phyloP scores from a whole-genome alignment of 2,888 invertebrate genomes.

The Teleiodes luculella region DNA sequence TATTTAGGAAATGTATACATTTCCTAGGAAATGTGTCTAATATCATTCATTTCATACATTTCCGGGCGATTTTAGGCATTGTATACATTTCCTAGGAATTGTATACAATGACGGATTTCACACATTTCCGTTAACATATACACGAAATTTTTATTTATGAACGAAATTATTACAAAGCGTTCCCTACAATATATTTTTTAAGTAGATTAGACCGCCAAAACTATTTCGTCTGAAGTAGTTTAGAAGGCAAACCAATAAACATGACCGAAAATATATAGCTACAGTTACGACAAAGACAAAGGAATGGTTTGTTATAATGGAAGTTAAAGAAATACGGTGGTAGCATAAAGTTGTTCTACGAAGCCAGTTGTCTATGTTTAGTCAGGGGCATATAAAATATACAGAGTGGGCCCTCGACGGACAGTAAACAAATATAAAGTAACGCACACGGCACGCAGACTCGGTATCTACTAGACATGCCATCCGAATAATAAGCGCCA shows the following conservation, averaged over 20 bases:
- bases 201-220: neutral
- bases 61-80: too few species aligned
- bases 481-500: too few species aligned
- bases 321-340: conserved; percentile 37
- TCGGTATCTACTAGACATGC: conserved; percentile 29
- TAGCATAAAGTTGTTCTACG: conserved; percentile 57
- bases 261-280: conserved; percentile 12
- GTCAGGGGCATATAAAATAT: conserved; percentile 62
- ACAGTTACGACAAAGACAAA: conserved; percentile 31
- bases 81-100: too few species aligned
- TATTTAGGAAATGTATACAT: too few species aligned
- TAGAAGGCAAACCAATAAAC: conserved; percentile 9
- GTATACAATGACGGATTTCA: too few species aligned
- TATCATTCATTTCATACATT: too few species aligned
- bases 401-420: conserved; percentile 50
- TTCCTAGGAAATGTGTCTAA: too few species aligned
- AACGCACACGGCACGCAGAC: conserved; percentile 28
- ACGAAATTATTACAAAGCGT: too few species aligned
- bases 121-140: too few species aligned
- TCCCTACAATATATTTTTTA: neutral
- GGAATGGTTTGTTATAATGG: conserved; percentile 28
- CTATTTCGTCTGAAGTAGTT: neutral
- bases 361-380: conserved; percentile 63
- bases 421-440: conserved; percentile 54
- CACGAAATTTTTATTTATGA: too few species aligned